Base-by-base conservation (phyloP, 2,797 vertebrate species). In the Brachymystax lenok region DNA sequence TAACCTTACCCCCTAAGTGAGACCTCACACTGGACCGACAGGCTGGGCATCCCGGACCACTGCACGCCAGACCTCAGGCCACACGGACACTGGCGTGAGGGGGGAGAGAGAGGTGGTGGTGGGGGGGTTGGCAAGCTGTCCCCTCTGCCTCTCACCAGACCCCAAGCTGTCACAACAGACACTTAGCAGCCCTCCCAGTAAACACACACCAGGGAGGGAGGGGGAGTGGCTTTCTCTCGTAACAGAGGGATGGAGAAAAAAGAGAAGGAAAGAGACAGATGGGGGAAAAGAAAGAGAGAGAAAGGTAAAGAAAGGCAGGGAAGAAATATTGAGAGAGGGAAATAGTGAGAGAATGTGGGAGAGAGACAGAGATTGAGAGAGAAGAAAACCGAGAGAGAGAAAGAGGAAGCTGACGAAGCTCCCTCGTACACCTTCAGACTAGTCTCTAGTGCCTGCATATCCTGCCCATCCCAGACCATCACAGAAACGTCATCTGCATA, bases 81-180 rank as follows among this genome's bases (percentile, higher is more conserved):
- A 83, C 82, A 17, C 24, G 68, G 87, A 86, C 91, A 88, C 90
- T 70, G 82, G 78, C 2, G 52, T 72, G 82, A 61, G 51, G 75
- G 80, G 59, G 79, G 17, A 64, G 75, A 27, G 17, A 68, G 4
- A 19, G 12, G 66, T 21, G 33, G 5, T 0, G 16, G 7, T 27
- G 56, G 61, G 59, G 73, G 79, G 70, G 66, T 12, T 40, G 80
- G 70, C 86, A 86, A 89, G 87, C 90, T 88, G 88, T 90, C 84
- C 84, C 68, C 81, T 79, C 79, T 4, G 61, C 79, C 83, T 89
- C 92, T 88, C 92, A 75, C 50, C 84, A 90, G 92, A 91, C 33
- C 84, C 77, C 85, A 83, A 85, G 88, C 92, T 94, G 91, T 94
- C 93, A 94, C 92, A 93, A 93, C 92, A 94, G 90, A 93, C 92